Conservation (phyloP, 2,888 invertebrate species). For the Lasioglossum vierecki region DNA sequence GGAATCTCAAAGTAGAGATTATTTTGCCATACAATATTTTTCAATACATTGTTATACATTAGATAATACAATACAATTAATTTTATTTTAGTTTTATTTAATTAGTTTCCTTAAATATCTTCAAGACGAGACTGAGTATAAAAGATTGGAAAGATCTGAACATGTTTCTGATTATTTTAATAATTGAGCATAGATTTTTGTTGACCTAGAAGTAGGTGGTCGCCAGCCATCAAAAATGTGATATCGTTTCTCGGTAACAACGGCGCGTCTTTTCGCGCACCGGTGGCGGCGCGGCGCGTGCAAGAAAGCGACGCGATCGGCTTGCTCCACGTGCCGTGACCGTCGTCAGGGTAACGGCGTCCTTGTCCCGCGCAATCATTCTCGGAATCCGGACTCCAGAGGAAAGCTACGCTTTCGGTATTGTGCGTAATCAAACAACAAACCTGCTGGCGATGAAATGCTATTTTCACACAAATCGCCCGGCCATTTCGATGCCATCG, state of each 20-base stretch:
- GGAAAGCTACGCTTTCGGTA: slow-evolving; percentile 54
- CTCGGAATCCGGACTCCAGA: slow-evolving; percentile 52
- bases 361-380: slow-evolving; percentile 80
- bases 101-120: too few species aligned
- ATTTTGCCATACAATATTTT: too few species aligned
- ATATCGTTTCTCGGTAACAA: neutral
- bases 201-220: neutral
- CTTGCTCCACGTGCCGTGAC: slow-evolving; percentile 79
- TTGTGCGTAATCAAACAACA: slow-evolving; percentile 41
- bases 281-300: neutral
- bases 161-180: neutral
- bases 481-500: too few species aligned
- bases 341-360: slow-evolving; percentile 82
- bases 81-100: too few species aligned
- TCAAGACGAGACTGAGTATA: too few species aligned
- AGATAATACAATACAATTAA: too few species aligned
- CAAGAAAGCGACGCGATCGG: slow-evolving; percentile 51
- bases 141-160: too few species aligned
- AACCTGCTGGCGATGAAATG: slow-evolving; percentile 29
- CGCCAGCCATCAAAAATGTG: neutral
- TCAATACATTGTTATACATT: too few species aligned
- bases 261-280: neutral
- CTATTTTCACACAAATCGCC: too few species aligned
- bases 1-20: too few species aligned
- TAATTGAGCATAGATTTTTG: neutral